phyloP scores from a whole-genome alignment of 2,888 invertebrate genomes.

The Drosophila meridionalis region DNA sequence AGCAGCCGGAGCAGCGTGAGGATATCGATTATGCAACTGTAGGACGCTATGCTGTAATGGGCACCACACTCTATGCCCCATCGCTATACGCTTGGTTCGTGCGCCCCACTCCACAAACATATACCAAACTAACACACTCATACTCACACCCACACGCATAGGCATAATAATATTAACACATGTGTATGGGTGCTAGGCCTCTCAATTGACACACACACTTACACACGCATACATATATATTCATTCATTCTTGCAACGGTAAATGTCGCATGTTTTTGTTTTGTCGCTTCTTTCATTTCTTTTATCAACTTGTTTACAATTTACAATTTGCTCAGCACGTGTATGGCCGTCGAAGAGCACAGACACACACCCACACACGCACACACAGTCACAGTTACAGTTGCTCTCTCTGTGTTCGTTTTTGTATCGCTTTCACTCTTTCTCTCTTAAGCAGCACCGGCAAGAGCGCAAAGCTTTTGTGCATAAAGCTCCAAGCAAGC shows the following conservation, averaged over 20 bases:
- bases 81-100: constrained; percentile 88
- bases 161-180: constrained; percentile 4
- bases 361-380: constrained; percentile 8
- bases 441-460: constrained; percentile 66
- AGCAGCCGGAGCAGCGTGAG: constrained; percentile 71
- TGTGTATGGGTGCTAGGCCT: constrained; percentile 7
- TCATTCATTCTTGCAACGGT: constrained; percentile 40
- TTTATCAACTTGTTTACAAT: constrained; percentile 75
- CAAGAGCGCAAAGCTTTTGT: constrained; percentile 66
- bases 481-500: constrained; percentile 62
- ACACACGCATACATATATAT: constrained; percentile 16
- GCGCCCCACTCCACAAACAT: constrained; percentile 15
- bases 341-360: constrained; percentile 47
- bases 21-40: constrained; percentile 86
- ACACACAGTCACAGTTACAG: constrained; percentile 7
- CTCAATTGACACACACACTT: constrained; percentile 45
- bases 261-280: constrained; percentile 55
- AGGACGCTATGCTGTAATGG: constrained; percentile 87
- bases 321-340: constrained; percentile 67
- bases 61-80: constrained; percentile 87
- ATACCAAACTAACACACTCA: constrained; percentile 1
- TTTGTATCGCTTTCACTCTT: constrained; percentile 11
- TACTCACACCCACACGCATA: neutral
- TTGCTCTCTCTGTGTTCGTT: constrained; percentile 19
- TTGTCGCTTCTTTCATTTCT: constrained; percentile 38